Conservation (phyloP, 37 sponge, comb jelly and placozoan genomes). For the Cladorhizidae sp. region DNA sequence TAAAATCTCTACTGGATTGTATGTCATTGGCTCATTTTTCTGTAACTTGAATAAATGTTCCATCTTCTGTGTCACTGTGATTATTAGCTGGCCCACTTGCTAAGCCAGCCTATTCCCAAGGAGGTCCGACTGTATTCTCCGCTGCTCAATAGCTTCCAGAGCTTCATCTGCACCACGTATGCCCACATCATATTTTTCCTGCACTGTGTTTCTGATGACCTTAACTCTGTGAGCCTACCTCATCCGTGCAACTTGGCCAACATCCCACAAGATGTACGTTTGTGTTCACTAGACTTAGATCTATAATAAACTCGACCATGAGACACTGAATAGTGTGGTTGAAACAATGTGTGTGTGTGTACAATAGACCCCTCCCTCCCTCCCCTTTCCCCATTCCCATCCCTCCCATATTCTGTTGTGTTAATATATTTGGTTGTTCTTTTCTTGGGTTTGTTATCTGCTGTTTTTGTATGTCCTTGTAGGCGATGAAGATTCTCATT, state of each 20-base stretch:
- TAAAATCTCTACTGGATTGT: neutral
- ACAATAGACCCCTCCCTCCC: no score
- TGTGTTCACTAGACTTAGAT: no score
- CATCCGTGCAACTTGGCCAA: neutral
- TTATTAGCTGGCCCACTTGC: constrained; percentile 7
- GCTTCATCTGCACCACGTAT: constrained; percentile 27
- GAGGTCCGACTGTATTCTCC: constrained; percentile 21
- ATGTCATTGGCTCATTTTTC: neutral
- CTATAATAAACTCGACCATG: no score
- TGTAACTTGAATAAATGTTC: neutral
- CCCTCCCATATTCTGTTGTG: no score
- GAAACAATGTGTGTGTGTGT: no score
- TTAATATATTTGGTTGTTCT: no score
- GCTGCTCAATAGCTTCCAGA: constrained; percentile 35
- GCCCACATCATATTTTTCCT: constrained; percentile 24
- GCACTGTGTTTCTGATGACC: neutral
- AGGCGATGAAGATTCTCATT: neutral
- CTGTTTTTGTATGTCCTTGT: neutral
- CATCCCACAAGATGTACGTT: no score
- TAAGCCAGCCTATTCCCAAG: neutral
- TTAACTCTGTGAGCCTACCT: neutral
- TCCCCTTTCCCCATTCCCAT: no score
- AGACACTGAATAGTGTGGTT: no score
- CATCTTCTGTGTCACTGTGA: neutral
- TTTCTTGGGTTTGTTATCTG: no score